A percentile compares a stretch with the other conserved stretches of the same genome.
These are phyloP conservation scores for Drosophila nannoptera DNA, from an alignment of 1,140 invertebrate genomes.

Conservation along the genomic window DNA sequence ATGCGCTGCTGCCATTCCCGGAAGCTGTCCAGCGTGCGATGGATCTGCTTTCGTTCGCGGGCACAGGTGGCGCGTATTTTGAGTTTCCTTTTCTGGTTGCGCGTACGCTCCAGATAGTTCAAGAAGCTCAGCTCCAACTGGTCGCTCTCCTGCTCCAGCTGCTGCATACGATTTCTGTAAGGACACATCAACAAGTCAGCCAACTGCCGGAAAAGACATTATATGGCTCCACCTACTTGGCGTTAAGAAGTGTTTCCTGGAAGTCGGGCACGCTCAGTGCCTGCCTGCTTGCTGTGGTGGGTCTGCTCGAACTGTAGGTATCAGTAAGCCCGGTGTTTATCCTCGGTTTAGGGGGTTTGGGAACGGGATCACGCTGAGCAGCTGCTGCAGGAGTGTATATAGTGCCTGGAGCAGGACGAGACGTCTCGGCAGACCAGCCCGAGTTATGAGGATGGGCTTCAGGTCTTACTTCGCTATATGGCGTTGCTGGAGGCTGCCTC, in stretches of 20 bases:
- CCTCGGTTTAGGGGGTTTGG: not conserved
- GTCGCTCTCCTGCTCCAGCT: slow-evolving; percentile 73
- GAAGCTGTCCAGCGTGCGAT: slow-evolving; percentile 37
- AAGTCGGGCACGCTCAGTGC: slow-evolving; percentile 28
- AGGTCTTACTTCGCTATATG: not conserved
- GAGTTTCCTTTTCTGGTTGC: slow-evolving; percentile 27
- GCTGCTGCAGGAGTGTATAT: not conserved
- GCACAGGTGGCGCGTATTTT: slow-evolving; percentile 16
- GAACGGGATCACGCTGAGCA: not conserved
- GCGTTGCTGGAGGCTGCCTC: not conserved
- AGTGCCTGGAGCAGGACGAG: not conserved
- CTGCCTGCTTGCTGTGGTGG: not conserved
- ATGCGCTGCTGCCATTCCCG: slow-evolving; percentile 38
- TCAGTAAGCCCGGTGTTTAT: slow-evolving; percentile 36
- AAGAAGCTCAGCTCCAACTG: slow-evolving; percentile 67
- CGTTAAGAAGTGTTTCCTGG: slow-evolving; percentile 47
- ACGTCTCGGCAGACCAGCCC: too few species aligned
- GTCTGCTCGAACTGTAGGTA: slow-evolving; percentile 2
- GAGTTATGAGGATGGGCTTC: not conserved
- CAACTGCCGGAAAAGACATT: not conserved
- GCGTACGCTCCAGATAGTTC: slow-evolving; percentile 57
- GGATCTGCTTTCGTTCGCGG: slow-evolving; percentile 35
- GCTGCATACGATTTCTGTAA: slow-evolving; percentile 61
- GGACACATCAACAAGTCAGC: not conserved
- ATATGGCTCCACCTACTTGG: slow-evolving; percentile 43